These are phyloP conservation scores for Pseudomugil gertrudae DNA, from an alignment of 2,797 vertebrate species.

Conservation along the genomic window DNA sequence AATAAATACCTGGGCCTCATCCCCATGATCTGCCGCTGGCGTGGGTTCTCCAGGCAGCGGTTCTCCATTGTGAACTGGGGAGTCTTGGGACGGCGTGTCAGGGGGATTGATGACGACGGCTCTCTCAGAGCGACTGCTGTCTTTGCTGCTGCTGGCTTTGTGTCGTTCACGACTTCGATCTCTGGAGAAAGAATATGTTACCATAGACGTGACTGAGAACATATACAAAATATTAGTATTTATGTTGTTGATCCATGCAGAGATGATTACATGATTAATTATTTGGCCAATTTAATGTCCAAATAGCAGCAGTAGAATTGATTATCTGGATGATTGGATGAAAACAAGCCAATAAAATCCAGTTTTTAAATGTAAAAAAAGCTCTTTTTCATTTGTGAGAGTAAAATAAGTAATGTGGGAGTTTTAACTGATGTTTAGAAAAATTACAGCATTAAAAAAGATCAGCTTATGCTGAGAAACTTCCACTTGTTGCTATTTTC, in stretches of 20 bases:
- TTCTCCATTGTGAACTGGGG: conserved; percentile 81
- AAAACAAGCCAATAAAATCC: background rate
- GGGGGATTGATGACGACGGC: conserved; percentile 91
- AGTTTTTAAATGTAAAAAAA: background rate
- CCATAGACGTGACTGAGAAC: conserved; percentile 1
- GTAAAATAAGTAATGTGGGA: background rate
- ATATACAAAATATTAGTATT: background rate
- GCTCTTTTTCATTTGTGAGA: background rate
- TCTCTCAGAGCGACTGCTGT: conserved; percentile 87
- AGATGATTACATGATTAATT: background rate
- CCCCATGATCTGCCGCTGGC: conserved; percentile 59
- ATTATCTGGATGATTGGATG: background rate
- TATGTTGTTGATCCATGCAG: background rate
- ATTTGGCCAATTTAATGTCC: background rate
- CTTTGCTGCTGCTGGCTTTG: conserved; percentile 88
- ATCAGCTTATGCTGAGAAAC: background rate
- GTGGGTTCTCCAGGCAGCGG: conserved; percentile 81
- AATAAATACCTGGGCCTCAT: conserved; percentile 72
- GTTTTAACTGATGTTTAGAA: background rate
- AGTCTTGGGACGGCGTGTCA: conserved; percentile 74
- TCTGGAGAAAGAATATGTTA: conserved; percentile 47
- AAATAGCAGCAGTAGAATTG: background rate
- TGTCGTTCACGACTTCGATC: conserved; percentile 89
- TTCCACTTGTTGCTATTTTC: background rate
- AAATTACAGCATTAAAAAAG: background rate